Base-by-base conservation (phyloP, 2,888 invertebrate genomes). In the Saturnia japonica region DNA sequence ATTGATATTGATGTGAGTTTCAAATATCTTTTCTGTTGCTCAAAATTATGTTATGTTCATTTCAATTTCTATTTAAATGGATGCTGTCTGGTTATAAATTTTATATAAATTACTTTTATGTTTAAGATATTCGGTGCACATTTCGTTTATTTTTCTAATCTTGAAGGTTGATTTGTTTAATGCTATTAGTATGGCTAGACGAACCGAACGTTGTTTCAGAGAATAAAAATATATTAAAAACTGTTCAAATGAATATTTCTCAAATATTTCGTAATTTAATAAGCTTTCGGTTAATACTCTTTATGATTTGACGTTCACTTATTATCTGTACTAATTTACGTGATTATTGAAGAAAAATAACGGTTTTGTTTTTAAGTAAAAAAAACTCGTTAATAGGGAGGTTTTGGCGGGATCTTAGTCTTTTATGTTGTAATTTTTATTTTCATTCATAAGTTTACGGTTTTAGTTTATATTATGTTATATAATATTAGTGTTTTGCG, bases 41-140 rank as follows among this genome's bases (percentile, higher is more conserved):
- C 7, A 19, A 54, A 43, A 66, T 22, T 64, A 40, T 64, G 54
- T 70, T 42, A 42, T 54, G 47, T 70, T 54, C 16, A 40, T 66
- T 67, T 16, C 22, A 40, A 54, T 25, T 25, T 62, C 45, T 51
- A 51, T 22, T 67, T 28, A 57, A 43, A 67, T 70, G 25, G 54
- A 51, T 54, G 19, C 25, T 51, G 60, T 64, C 51, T 47, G 64
- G 14, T 6, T 54, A 51, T 54, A 28, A 43, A 51, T 12, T 40
- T 68, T 54, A 62, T 19, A 64, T 40, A 64, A 64, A 64, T 64
- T 64, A n/a, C 64, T 64, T 64, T 22, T 19, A 40, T 64, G 19
- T 25, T 25, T 25, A 14, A 57, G 14, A 57, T 40, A 40, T 40
- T 64, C 9, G 9, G 19, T 40, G 40, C 19, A n/a, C 16, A 64